A percentile compares a stretch with the other conserved stretches of the same genome.
Evolutionary conservation across 1,140 invertebrate species (phyloP).

Genomic region (Drosophila sp.): DNA sequence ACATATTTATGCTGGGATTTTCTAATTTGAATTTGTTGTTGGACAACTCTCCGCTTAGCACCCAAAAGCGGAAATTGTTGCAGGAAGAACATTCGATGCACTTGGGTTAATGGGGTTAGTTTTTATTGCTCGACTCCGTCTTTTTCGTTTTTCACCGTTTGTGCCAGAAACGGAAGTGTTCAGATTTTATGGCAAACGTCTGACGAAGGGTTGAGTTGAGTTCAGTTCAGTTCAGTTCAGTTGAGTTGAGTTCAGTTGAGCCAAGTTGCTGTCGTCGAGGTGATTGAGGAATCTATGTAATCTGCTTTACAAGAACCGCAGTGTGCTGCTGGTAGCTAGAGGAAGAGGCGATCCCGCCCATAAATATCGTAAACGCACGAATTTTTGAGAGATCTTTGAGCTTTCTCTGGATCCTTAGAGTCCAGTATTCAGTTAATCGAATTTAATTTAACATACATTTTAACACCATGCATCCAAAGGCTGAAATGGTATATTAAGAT

Average conservation of each 20-base stretch:
- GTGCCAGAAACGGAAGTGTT: constrained; percentile 56
- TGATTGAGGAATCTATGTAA: constrained; percentile 58
- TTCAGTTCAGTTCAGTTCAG: constrained; percentile 26
- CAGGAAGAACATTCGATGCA: constrained; percentile 72
- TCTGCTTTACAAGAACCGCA: constrained; percentile 17
- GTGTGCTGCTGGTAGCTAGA: not conserved
- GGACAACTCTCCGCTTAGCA: constrained; percentile 35
- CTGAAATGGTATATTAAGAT: too few relatives aligned
- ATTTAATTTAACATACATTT: too few relatives aligned
- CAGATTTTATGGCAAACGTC: constrained; percentile 73
- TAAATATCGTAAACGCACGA: too few relatives aligned
- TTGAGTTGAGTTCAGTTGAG: constrained; percentile 34
- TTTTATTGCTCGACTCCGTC: constrained; percentile 19
- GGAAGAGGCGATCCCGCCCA: too few relatives aligned
- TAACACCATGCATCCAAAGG: too few relatives aligned
- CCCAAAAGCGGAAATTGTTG: constrained; percentile 78
- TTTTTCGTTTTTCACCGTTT: constrained; percentile 25
- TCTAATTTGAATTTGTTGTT: constrained; percentile 81
- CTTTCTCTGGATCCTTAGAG: too few relatives aligned
- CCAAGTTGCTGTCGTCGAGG: not conserved
- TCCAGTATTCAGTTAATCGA: too few relatives aligned
- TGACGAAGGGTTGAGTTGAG: constrained; percentile 59
- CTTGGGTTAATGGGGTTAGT: constrained; percentile 24
- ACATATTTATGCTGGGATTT: constrained; percentile 72
- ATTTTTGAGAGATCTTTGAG: too few relatives aligned